Conservation (phyloP, 2,113 vertebrate species). For the Caretta caretta region DNA sequence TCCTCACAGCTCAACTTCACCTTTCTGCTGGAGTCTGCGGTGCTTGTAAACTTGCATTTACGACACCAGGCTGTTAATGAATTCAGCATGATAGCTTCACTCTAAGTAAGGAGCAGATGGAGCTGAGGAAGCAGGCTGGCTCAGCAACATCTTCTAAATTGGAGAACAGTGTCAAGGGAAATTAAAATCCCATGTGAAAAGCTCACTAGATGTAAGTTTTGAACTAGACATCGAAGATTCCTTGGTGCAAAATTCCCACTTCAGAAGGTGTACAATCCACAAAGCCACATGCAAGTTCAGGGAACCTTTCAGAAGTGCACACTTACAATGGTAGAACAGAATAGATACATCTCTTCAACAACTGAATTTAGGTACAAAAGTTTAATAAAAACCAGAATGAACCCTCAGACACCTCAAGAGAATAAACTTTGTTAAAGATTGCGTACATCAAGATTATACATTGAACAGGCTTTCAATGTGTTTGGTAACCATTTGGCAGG, state of each 20-base stretch:
- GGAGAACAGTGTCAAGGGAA: slow-evolving; percentile 12
- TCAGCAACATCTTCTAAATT: slow-evolving; percentile 50
- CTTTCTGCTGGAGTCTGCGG: background rate
- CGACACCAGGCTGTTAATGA: slow-evolving; percentile 37
- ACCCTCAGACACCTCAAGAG: background rate
- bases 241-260: rapidly evolving
- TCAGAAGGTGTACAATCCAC: background rate
- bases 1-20: background rate
- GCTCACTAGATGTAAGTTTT: background rate
- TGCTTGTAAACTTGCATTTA: background rate
- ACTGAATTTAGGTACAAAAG: background rate
- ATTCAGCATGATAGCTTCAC: slow-evolving; percentile 42
- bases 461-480: background rate
- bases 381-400: rapidly evolving
- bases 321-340: background rate
- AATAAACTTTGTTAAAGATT: background rate
- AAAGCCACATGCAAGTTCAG: rapidly evolving
- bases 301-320: background rate
- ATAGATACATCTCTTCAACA: background rate
- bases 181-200: slow-evolving; percentile 29
- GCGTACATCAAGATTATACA: background rate
- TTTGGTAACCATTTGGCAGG: background rate
- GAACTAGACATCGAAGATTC: rapidly evolving
- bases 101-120: slow-evolving; percentile 32
- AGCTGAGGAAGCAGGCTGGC: background rate